phyloP scores from a whole-genome alignment of 1,140 invertebrate species.

The Proales similis region DNA sequence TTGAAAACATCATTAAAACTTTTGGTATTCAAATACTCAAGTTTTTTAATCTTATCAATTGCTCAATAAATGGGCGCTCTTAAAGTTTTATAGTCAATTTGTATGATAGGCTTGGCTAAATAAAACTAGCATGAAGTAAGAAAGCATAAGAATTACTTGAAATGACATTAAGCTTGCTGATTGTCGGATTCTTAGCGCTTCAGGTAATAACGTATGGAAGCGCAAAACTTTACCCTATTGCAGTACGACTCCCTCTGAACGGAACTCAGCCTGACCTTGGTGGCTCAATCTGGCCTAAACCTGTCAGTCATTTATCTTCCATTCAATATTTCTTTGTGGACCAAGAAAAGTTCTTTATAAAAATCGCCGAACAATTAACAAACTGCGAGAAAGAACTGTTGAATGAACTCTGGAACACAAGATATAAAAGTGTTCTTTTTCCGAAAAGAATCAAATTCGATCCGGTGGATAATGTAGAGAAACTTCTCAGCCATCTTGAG shows the following conservation, averaged over 20 bases:
- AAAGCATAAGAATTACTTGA: no score
- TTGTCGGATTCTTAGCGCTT: no score
- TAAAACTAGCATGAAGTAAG: no score
- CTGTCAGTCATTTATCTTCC: neutral
- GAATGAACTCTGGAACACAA: conserved; percentile 1
- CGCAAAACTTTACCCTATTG: no score
- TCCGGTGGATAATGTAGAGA: neutral
- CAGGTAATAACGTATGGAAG: no score
- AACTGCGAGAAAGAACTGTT: conserved; percentile 19
- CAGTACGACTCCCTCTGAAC: conserved; percentile 33
- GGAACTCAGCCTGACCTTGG: conserved; percentile 20
- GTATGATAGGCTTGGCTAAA: no score
- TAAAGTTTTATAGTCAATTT: no score
- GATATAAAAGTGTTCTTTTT: conserved; percentile 15
- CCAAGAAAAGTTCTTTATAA: neutral
- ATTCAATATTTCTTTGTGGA: neutral
- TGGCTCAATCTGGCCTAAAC: conserved; percentile 26
- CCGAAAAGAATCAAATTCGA: neutral
- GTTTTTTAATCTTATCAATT: no score
- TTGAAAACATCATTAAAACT: no score
- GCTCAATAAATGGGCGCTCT: no score
- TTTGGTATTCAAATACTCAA: no score
- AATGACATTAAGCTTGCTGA: no score
- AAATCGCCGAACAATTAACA: neutral
- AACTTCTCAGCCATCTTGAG: neutral